Evolutionary conservation across 2,797 vertebrate genomes (phyloP).

Genomic region (Sebastes kiyomatsui): DNA sequence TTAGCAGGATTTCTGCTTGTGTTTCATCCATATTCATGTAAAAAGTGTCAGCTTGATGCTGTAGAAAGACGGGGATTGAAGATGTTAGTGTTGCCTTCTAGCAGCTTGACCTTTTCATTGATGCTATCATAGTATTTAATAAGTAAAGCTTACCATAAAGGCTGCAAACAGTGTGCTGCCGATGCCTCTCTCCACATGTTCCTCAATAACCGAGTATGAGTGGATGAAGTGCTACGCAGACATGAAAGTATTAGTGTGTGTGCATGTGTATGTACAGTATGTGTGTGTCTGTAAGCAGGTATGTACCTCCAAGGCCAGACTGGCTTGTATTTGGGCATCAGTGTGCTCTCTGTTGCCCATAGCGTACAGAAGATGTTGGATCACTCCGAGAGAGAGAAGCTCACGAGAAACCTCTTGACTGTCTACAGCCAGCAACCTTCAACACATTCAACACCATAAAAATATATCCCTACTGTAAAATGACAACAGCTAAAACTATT

Average conservation of each 20-base stretch:
- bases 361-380: slow-evolving; percentile 82
- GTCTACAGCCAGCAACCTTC: slow-evolving; percentile 80
- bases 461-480: not conserved
- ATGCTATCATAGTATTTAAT: not conserved
- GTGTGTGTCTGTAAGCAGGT: not conserved
- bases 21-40: slow-evolving; percentile 80
- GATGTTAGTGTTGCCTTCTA: not conserved
- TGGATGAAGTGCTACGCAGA: slow-evolving; percentile 82
- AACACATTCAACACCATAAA: slow-evolving; percentile 9
- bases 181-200: slow-evolving; percentile 72
- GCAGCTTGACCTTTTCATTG: not conserved
- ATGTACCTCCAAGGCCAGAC: slow-evolving; percentile 83
- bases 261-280: not conserved
- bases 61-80: slow-evolving; percentile 25
- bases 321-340: slow-evolving; percentile 87
- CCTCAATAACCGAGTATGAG: slow-evolving; percentile 77
- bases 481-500: not conserved
- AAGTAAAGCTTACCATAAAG: slow-evolving; percentile 80
- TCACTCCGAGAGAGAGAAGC: slow-evolving; percentile 81
- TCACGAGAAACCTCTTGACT: slow-evolving; percentile 77
- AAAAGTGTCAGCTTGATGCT: slow-evolving; percentile 80
- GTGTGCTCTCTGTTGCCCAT: slow-evolving; percentile 85
- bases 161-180: slow-evolving; percentile 82
- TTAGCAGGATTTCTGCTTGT: slow-evolving; percentile 80
- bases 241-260: not conserved